phyloP scores from a whole-genome alignment of 1,140 invertebrate species.

The Solenopsis fugax region DNA sequence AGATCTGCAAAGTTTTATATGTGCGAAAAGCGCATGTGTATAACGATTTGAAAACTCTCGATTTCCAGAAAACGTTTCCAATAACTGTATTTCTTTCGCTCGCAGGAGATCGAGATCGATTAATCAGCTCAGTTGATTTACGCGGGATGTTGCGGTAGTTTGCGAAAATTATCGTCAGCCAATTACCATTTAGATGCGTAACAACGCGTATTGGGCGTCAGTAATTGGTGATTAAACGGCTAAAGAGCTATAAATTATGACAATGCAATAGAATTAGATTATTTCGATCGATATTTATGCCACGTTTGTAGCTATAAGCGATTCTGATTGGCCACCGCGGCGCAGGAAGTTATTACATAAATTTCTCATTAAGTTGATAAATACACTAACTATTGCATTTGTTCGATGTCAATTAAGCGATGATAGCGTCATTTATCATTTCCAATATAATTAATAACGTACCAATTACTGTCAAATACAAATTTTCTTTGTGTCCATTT shows the following conservation, averaged over 20 bases:
- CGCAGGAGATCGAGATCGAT: slow-evolving; percentile 21
- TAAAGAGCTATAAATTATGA: slow-evolving; percentile 62
- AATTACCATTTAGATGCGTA: slow-evolving; percentile 61
- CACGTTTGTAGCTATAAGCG: slow-evolving; percentile 45
- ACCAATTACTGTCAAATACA: slow-evolving; percentile 39
- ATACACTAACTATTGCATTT: slow-evolving; percentile 16
- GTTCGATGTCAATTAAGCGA: slow-evolving; percentile 30
- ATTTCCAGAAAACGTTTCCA: not conserved
- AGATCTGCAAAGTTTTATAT: not conserved
- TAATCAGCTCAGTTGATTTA: slow-evolving; percentile 37
- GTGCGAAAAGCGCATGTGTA: not conserved
- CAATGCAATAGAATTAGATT: slow-evolving; percentile 56
- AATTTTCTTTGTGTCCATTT: slow-evolving; percentile 31
- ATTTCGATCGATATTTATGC: slow-evolving; percentile 19
- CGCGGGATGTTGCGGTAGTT: not conserved
- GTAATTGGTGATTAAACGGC: slow-evolving; percentile 52
- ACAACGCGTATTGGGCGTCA: slow-evolving; percentile 23
- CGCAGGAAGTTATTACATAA: slow-evolving; percentile 30
- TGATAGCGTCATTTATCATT: slow-evolving; percentile 29
- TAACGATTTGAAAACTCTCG: not conserved
- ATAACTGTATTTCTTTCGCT: not conserved
- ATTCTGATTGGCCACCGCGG: not conserved
- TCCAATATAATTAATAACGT: not conserved
- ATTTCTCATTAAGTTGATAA: slow-evolving; percentile 42
- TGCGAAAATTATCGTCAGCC: slow-evolving; percentile 58